Base-by-base conservation (phyloP, 2,797 vertebrate species). In the Sarcophilus harrisii region DNA sequence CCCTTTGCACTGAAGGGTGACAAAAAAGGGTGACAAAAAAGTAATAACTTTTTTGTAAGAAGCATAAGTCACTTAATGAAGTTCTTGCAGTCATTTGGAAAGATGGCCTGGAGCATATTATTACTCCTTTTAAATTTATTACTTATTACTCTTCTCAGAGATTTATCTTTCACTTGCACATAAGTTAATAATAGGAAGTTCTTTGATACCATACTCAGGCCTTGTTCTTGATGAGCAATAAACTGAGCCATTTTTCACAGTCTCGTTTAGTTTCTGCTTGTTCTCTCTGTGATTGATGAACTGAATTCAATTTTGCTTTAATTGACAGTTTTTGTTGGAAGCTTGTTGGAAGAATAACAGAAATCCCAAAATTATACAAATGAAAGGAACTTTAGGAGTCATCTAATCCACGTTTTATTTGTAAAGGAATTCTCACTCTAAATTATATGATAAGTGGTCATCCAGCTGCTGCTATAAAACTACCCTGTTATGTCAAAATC, bases 211-310 rank as follows among this genome's bases (percentile, higher is more conserved):
- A 97, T 96, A 30, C 29, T 30, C 59, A 60, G 59, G 11, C 2
- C 6, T 59, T 59, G 27, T 59, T 9, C 8, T 93, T n/a, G 95
- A 13, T 27, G 58, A 94, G 93, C 91, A 93, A 93, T 62, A 87
- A 98, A 95, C 66, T 89, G 91, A 90, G 97, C 93, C 91, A 1
- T 81, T n/a, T 94, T 95, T 94, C 94, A 1, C 5, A 95, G 90
- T 30, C 95, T 38, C 91, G 97, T 54, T 9, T 18, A 10, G 55
- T 93, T 95, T 94, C 49, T 90, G n/a, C 49, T 60, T 93, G 32
- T 1, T 96, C 90, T 30, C 9, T 57, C 8, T 0, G 0, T 29
- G 59, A 58, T 95, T 62, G 28, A 9, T 95, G 28, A 73, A 13
- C 90, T 97, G 92, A 94, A 94, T 87, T 97, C 73, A 59, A 1